Percentiles rank a stretch among this genome's conserved stretches.
Evolutionary conservation across 2,888 invertebrate species (phyloP).

Genomic region (Seladonia tumulorum): DNA sequence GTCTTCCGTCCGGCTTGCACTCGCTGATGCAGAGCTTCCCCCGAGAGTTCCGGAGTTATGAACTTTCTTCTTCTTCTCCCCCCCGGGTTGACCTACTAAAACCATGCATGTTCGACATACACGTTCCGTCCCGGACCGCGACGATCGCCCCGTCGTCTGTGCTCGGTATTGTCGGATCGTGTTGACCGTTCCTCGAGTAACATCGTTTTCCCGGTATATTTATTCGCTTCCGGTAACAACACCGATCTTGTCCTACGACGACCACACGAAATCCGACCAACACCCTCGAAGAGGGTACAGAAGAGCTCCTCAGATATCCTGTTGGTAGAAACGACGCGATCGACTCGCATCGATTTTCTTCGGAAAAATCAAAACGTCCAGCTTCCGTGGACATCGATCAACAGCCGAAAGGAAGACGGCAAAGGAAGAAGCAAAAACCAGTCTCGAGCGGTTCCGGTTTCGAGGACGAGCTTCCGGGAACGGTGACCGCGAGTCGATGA

Average conservation of each 20-base stretch:
- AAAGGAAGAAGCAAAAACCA: no score
- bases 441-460: neutral
- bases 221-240: neutral
- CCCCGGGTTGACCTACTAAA: conserved; percentile 45
- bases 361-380: neutral
- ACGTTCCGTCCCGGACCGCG: conserved; percentile 11
- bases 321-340: neutral
- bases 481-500: neutral
- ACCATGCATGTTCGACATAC: conserved; percentile 45
- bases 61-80: conserved; percentile 28
- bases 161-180: conserved; percentile 2
- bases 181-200: neutral
- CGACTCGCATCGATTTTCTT: neutral
- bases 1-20: conserved; percentile 25
- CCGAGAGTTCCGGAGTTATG: conserved; percentile 40
- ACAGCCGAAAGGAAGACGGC: no score
- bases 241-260: no score
- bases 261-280: no score
- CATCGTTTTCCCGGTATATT: neutral
- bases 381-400: neutral
- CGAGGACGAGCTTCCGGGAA: neutral
- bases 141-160: neutral
- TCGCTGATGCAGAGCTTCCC: conserved; percentile 42
- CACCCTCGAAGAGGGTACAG: neutral
- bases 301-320: neutral